Conservation (phyloP, 2,888 invertebrate genomes). For the Ormyrus rosae region DNA sequence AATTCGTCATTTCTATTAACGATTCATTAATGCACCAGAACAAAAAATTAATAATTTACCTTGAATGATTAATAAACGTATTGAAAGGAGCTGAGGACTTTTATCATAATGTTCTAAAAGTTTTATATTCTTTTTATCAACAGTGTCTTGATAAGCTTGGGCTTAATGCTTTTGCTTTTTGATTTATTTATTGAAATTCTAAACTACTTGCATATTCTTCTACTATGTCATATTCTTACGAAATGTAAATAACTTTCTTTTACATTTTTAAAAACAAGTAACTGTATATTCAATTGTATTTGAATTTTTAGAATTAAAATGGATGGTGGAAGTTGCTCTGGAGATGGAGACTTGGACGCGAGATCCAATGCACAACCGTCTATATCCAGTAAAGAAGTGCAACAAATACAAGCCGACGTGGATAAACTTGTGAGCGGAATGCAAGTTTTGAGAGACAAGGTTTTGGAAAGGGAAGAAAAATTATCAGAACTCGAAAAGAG, state of each 20-base stretch:
- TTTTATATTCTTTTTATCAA: constrained; percentile 11
- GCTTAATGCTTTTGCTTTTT: background rate
- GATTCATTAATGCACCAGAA: constrained; percentile 28
- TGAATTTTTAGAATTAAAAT: too few relatives aligned
- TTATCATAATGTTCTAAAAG: background rate
- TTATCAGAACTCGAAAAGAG: too few relatives aligned
- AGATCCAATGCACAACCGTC: constrained; percentile 78
- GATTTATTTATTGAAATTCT: background rate
- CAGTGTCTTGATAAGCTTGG: constrained; percentile 17
- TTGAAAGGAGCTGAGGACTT: background rate
- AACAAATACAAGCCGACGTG: too few relatives aligned
- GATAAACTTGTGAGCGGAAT: too few relatives aligned
- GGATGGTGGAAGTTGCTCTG: too few relatives aligned
- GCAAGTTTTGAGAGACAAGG: too few relatives aligned
- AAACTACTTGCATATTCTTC: background rate
- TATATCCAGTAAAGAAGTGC: too few relatives aligned
- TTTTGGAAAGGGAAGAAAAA: too few relatives aligned
- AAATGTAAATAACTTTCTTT: background rate
- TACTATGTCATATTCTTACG: background rate
- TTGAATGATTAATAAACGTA: background rate
- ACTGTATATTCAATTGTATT: too few relatives aligned
- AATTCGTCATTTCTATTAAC: constrained; percentile 51
- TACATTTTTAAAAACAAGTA: too few relatives aligned
- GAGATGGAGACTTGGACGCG: constrained; percentile 76
- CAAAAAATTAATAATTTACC: constrained; percentile 23